Evolutionary conservation across 2,113 vertebrate genomes (phyloP).

Genomic region (Tamias sibiricus): DNA sequence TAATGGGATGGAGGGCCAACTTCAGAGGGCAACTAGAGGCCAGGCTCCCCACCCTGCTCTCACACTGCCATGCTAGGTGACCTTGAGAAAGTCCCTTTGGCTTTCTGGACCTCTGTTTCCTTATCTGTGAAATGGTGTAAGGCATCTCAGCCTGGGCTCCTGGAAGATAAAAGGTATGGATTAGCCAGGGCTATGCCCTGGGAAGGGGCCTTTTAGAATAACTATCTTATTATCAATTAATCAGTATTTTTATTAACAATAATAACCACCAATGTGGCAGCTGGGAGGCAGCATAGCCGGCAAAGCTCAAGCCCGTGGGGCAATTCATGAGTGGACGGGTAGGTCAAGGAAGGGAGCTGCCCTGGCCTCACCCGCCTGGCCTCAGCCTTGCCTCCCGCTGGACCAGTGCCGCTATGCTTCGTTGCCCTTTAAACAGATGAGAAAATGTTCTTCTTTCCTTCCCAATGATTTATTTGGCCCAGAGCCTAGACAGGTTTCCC

Average conservation of each 20-base stretch:
- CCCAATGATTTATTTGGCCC: conserved; percentile 67
- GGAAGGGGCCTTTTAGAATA: conserved; percentile 33
- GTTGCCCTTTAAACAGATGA: conserved; percentile 68
- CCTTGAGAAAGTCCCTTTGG: conserved; percentile 52
- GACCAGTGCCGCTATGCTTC: conserved; percentile 57
- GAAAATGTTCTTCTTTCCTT: conserved; percentile 69
- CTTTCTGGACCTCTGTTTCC: conserved; percentile 29
- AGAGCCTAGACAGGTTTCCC: conserved; percentile 68
- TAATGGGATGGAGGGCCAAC: not conserved
- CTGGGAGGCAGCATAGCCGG: not conserved
- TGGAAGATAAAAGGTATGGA: not conserved
- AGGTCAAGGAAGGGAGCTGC: not conserved
- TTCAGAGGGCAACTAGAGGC: not conserved
- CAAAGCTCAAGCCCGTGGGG: not conserved
- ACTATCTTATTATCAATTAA: conserved; percentile 40
- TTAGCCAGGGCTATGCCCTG: not conserved
- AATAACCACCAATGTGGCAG: not conserved
- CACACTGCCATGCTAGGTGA: not conserved
- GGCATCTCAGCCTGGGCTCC: not conserved
- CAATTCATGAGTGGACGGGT: conserved; percentile 2
- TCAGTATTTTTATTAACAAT: conserved; percentile 41
- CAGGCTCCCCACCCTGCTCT: not conserved
- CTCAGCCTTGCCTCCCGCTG: conserved; percentile 49
- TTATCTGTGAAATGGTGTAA: conserved; percentile 36
- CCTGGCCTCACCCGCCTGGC: not conserved